Percentiles rank a stretch among this genome's conserved stretches.
phyloP scores from a whole-genome alignment of 2,113 vertebrate genomes.

The Eubucco bourcierii region DNA sequence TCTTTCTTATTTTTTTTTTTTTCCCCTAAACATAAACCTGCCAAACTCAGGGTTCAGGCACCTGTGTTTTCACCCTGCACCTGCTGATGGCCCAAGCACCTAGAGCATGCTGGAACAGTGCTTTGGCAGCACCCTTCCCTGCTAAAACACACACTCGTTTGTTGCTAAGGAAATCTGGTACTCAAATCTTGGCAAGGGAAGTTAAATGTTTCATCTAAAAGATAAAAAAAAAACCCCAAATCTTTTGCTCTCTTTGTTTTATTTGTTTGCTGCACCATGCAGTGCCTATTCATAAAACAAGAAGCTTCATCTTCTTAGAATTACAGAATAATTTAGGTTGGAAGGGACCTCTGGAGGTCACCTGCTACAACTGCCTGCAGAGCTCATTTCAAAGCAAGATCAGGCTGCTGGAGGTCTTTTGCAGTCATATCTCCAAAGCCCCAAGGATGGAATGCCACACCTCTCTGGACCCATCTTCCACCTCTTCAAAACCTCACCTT shows the following conservation, averaged over 20 bases:
- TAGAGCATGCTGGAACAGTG: background rate
- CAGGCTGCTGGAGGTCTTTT: conserved; percentile 27
- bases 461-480: background rate
- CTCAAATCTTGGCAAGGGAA: background rate
- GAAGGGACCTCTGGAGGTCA: conserved; percentile 37
- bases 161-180: conserved; percentile 40
- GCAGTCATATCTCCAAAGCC: conserved; percentile 26
- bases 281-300: conserved; percentile 22
- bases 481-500: background rate
- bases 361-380: conserved; percentile 10
- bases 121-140: background rate
- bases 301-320: conserved; percentile 32
- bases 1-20: background rate
- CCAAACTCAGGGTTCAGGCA: conserved; percentile 33
- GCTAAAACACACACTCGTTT: conserved; percentile 39
- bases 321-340: conserved; percentile 6
- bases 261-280: conserved; percentile 10
- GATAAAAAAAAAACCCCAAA: too few species aligned
- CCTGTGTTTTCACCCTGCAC: conserved; percentile 28
- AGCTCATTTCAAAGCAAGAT: conserved; percentile 56
- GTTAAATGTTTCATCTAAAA: background rate
- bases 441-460: background rate
- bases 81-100: conserved; percentile 42
- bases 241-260: background rate
- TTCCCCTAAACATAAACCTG: background rate